Evolutionary conservation across 2,113 vertebrate species (phyloP).

Genomic region (Balaeniceps rex): DNA sequence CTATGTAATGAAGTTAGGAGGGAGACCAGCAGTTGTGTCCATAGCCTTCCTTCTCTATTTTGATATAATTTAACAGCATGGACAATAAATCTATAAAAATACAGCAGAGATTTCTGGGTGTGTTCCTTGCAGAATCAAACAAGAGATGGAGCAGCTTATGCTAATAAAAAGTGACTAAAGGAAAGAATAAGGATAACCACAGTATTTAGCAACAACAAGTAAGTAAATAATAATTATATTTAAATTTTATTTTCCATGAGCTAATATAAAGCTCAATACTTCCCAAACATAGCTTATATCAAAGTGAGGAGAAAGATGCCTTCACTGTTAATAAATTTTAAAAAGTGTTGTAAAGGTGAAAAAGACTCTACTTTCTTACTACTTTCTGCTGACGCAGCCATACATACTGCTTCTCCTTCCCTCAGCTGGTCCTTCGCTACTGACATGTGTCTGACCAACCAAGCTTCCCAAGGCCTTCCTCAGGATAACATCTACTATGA

Average conservation of each 20-base stretch:
- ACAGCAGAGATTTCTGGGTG: not conserved
- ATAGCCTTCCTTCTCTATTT: not conserved
- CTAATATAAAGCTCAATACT: not conserved
- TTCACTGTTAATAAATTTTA: not conserved
- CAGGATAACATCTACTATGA: not conserved
- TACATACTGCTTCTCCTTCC: not conserved
- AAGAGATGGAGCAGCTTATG: not conserved
- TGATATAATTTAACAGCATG: not conserved
- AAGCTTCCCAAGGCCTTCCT: not conserved
- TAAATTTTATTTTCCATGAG: not conserved
- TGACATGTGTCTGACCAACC: not conserved
- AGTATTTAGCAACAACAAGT: not conserved
- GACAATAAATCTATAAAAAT: not conserved
- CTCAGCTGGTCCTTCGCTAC: fast-evolving
- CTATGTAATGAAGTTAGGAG: not conserved
- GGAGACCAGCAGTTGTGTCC: not conserved
- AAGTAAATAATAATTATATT: not conserved
- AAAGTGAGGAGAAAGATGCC: not conserved
- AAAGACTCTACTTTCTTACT: not conserved
- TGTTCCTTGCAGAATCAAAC: not conserved
- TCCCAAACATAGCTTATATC: not conserved
- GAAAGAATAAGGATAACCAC: not conserved
- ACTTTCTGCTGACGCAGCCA: not conserved
- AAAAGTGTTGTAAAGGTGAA: not conserved
- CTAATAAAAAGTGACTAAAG: not conserved